Evolutionary conservation across 2,888 invertebrate species (phyloP).

Genomic region (Hydrotaea cyrtoneurina): DNA sequence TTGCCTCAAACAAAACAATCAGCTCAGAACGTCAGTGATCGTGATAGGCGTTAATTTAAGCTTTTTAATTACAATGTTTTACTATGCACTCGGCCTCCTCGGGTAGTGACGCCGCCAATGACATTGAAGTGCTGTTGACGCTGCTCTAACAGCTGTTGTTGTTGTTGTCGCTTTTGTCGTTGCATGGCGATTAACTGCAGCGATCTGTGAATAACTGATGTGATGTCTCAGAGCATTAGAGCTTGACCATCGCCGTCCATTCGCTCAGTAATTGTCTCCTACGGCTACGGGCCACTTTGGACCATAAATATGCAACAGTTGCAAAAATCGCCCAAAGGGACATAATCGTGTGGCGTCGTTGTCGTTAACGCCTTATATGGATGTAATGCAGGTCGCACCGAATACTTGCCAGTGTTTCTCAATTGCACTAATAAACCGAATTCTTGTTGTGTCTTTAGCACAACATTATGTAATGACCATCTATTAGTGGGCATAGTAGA

Average conservation of each 20-base stretch:
- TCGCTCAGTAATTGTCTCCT: neutral
- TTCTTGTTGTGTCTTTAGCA: too few relatives aligned
- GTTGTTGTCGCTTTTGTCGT: too few relatives aligned
- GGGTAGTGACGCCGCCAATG: constrained; percentile 52
- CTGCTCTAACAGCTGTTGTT: neutral
- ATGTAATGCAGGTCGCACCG: neutral
- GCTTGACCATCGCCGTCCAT: neutral
- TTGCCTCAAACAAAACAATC: constrained; percentile 23
- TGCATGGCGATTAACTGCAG: neutral
- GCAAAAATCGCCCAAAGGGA: constrained; percentile 15
- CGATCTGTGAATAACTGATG: constrained; percentile 9
- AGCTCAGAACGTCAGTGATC: constrained; percentile 31
- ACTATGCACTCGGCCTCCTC: constrained; percentile 51
- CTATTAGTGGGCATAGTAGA: too few relatives aligned
- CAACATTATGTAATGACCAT: too few relatives aligned
- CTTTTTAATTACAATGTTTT: constrained; percentile 60
- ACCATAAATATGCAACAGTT: constrained; percentile 2
- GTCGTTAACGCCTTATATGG: constrained; percentile 15
- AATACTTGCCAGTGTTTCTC: neutral
- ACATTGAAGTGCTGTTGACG: constrained; percentile 56
- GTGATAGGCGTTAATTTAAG: constrained; percentile 58
- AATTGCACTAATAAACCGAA: neutral
- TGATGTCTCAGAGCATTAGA: neutral
- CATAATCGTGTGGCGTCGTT: constrained; percentile 4
- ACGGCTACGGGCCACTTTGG: neutral